Evolutionary conservation across 2,113 vertebrate genomes (phyloP), one percentile per base, ranked within the genome.

Genomic region (Uria aalge): DNA sequence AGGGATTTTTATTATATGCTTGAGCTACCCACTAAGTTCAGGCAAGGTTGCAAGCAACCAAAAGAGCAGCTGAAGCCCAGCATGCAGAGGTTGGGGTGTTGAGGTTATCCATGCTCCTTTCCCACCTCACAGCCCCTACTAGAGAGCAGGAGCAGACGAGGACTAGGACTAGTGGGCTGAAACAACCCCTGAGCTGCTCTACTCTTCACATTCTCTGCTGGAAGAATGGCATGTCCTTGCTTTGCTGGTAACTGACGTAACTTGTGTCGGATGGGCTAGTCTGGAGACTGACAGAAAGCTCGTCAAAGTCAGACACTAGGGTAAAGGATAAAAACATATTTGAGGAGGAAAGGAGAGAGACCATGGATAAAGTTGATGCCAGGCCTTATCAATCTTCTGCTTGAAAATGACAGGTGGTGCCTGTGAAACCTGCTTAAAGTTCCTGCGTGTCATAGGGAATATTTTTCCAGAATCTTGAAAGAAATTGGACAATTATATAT

Each of bases 381-480:
- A 75, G 48, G 26, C 15, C 16, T 68, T 74, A 76, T 95, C 73
- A 80, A 55, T 80, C 81, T 82, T 87, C 53, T 68, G 4, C 55
- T 85, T 74, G 19, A 88, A 91, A 96, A 86, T 93, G 69, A 84
- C 78, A 87, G 24, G 34, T 41, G 57, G 34, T 50, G 18, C 60
- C 77, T 86, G 26, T 75, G 73, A 91, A 91, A 95, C 67, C 66
- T 67, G n/a, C 29, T 63, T 43, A 40, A 90, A 92, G 47, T 47
- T 95, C 68, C 43, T 47, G 5, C 73, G 71, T 90, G 60, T 88
- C 71, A 90, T 4, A 83, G 63, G 72, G 77, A 96, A 85, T 62
- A 88, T 81, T 88, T 60, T 84, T 82, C 20, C 52, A 94, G 85
- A 94, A 77, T 87, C 79, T 90, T 95, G 71, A 96, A 93, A 96